phyloP scores from a whole-genome alignment of 2,797 vertebrate genomes.

The Lagodon rhomboides region DNA sequence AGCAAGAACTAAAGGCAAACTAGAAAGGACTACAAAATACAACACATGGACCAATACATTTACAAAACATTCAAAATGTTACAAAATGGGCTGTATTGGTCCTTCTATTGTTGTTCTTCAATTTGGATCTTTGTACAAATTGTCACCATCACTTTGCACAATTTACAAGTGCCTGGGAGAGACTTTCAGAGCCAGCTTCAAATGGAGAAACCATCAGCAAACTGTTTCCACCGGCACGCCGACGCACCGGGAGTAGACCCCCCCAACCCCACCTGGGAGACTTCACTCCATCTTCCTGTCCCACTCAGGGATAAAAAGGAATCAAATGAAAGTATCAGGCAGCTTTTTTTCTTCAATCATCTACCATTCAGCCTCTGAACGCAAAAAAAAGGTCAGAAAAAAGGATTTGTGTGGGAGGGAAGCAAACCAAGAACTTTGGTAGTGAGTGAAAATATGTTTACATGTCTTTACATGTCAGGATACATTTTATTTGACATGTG shows the following conservation, averaged over 20 bases:
- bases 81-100: conserved; percentile 98
- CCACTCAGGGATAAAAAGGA: conserved; percentile 72
- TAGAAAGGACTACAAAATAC: conserved; percentile 98
- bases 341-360: conserved; percentile 70
- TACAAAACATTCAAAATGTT: conserved; percentile 99
- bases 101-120: conserved; percentile 94
- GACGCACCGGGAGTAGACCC: conserved; percentile 62
- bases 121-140: conserved; percentile 93
- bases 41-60: conserved; percentile 97
- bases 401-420: conserved; percentile 73
- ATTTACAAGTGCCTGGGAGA: conserved; percentile 91
- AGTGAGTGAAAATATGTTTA: conserved; percentile 78
- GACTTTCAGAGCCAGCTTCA: conserved; percentile 79
- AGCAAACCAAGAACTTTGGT: conserved; percentile 82
- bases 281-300: conserved; percentile 72
- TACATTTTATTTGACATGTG: conserved; percentile 81
- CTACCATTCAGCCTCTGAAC: conserved; percentile 81
- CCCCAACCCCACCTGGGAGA: conserved; percentile 62
- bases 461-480: conserved; percentile 79
- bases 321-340: conserved; percentile 75
- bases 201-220: conserved; percentile 78
- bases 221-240: conserved; percentile 67
- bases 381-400: conserved; percentile 76
- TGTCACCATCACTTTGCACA: conserved; percentile 86
- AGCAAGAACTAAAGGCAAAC: conserved; percentile 96